A percentile compares a stretch with the other conserved stretches of the same genome.
Conservation (phyloP, 2,113 vertebrate species). For the Microtus ochrogaster region DNA sequence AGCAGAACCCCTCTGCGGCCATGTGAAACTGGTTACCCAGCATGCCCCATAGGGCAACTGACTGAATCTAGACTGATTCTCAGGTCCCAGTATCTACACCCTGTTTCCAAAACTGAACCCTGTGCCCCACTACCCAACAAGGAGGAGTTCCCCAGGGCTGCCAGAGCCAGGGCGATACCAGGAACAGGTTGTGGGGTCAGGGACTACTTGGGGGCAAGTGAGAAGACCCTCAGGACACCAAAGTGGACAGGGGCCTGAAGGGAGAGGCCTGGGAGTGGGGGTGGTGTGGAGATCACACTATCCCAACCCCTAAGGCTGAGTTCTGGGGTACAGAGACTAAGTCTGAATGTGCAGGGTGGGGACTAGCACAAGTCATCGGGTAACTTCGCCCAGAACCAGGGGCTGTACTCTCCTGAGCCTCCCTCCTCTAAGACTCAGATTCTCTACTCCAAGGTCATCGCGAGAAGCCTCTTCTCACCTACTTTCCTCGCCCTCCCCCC, state of each 20-base stretch:
- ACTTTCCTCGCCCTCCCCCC: too few relatives aligned
- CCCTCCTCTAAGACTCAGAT: too few relatives aligned
- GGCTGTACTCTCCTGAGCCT: background rate
- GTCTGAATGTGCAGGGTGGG: too few relatives aligned
- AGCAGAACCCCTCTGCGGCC: background rate
- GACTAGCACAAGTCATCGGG: background rate
- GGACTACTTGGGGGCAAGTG: too few relatives aligned
- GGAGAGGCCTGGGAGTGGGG: rapidly evolving
- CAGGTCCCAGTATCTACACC: background rate
- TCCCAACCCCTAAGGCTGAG: background rate
- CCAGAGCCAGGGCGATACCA: background rate
- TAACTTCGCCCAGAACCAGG: background rate
- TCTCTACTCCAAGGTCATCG: background rate
- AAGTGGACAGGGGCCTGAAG: rapidly evolving
- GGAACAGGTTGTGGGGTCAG: too few relatives aligned
- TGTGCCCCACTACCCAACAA: background rate
- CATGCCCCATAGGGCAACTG: rapidly evolving
- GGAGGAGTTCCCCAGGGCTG: background rate
- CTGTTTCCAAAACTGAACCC: background rate
- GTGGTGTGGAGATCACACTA: rapidly evolving
- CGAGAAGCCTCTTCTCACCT: rapidly evolving
- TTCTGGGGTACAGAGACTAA: background rate
- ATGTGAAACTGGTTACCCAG: rapidly evolving
- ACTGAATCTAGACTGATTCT: rapidly evolving
- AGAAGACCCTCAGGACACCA: too few relatives aligned